Conservation (phyloP, 2,113 vertebrate genomes). For the Pionites leucogaster region DNA sequence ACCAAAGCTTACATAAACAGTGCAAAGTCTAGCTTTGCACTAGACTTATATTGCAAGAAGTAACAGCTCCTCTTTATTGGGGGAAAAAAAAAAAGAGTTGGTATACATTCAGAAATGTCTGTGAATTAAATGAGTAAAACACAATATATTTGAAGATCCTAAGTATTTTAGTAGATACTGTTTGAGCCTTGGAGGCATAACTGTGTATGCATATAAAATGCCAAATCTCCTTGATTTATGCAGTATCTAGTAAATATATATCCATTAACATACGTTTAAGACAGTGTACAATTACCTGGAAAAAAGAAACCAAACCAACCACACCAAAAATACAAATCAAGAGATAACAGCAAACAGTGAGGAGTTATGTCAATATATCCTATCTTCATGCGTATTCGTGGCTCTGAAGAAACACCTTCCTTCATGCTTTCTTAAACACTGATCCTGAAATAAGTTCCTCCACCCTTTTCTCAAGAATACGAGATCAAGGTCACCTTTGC, state of each 20-base stretch:
- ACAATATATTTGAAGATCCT: background rate
- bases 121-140: background rate
- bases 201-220: background rate
- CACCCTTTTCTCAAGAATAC: background rate
- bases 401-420: background rate
- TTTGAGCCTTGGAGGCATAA: background rate
- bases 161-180: background rate
- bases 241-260: background rate
- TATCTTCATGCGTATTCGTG: background rate
- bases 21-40: background rate
- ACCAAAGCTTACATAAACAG: background rate
- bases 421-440: background rate
- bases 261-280: background rate
- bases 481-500: background rate
- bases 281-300: background rate
- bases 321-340: background rate
- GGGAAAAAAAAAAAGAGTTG: background rate
- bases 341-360: background rate
- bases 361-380: background rate
- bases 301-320: fast-evolving
- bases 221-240: background rate
- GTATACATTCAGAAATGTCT: background rate
- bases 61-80: background rate
- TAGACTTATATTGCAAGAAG: background rate
- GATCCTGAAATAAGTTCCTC: background rate